These are phyloP conservation scores for Phymanthus crucifer DNA, from an alignment of 92 coral and sea anemone species.

Conservation along the genomic window DNA sequence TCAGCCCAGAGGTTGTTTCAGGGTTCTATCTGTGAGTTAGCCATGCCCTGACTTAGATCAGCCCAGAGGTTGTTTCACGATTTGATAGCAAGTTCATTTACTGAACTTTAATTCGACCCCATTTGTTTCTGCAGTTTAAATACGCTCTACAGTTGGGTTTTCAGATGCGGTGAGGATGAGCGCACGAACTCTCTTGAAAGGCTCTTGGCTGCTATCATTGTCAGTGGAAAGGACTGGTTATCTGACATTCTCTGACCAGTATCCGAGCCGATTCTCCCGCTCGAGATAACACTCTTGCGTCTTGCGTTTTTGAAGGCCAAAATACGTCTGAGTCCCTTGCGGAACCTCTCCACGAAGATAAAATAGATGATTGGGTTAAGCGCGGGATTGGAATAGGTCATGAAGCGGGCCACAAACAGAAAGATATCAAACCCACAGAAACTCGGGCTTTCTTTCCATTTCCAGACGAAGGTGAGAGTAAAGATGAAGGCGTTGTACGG, in stretches of 20 bases:
- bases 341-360: constrained; percentile 38
- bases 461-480: constrained; percentile 3
- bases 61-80: too few species aligned
- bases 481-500: constrained; percentile 24
- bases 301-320: not conserved
- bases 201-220: not conserved
- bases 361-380: constrained; percentile 44
- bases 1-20: too few species aligned
- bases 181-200: not conserved
- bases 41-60: too few species aligned
- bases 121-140: not conserved
- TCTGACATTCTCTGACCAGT: constrained; percentile 1
- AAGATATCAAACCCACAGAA: constrained; percentile 17
- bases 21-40: too few species aligned
- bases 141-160: not conserved
- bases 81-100: too few species aligned
- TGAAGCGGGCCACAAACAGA: constrained; percentile 14
- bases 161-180: not conserved
- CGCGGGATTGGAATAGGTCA: constrained; percentile 32
- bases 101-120: too few species aligned
- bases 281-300: not conserved
- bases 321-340: constrained; percentile 20
- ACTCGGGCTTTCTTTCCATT: not conserved
- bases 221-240: not conserved
- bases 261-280: constrained; percentile 1